phyloP scores from a whole-genome alignment of 2,888 invertebrate genomes.

The Trissonchulus latispiculum region DNA sequence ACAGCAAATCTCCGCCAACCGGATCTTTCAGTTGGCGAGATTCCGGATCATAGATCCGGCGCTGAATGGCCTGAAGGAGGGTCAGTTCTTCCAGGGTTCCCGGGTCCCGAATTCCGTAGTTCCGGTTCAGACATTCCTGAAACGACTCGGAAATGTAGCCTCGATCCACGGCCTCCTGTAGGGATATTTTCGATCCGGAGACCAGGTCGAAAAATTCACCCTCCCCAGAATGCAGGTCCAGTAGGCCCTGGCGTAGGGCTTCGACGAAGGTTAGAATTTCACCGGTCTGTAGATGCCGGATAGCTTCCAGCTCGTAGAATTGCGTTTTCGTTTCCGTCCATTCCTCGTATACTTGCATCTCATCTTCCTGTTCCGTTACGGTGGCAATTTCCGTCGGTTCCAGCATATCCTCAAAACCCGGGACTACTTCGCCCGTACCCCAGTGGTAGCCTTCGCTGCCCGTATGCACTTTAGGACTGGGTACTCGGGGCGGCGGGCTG shows the following conservation, averaged over 20 bases:
- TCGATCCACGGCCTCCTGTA: constrained; percentile 68
- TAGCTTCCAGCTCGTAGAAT: constrained; percentile 20
- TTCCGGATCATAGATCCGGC: constrained; percentile 74
- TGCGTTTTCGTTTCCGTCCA: constrained; percentile 15
- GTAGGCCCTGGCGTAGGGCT: constrained; percentile 71
- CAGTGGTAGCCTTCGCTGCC: background rate
- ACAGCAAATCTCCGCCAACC: constrained; percentile 56
- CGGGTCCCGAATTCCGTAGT: constrained; percentile 63
- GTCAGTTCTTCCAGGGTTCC: constrained; percentile 59
- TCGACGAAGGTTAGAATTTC: constrained; percentile 74
- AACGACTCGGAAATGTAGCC: constrained; percentile 68
- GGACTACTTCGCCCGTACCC: background rate
- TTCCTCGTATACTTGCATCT: constrained; percentile 22
- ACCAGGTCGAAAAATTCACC: constrained; percentile 55
- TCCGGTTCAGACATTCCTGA: constrained; percentile 64
- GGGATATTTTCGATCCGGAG: constrained; percentile 61
- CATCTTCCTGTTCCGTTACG: constrained; percentile 20
- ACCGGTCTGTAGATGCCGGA: constrained; percentile 16
- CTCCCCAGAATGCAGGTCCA: constrained; percentile 68
- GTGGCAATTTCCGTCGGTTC: background rate
- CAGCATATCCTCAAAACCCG: background rate
- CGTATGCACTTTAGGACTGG: background rate
- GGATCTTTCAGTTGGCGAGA: constrained; percentile 56
- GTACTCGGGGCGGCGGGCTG: background rate
- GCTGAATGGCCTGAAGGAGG: constrained; percentile 74